Percentiles rank a stretch among this genome's conserved stretches.
These are phyloP conservation scores for Phyllostomus hastatus DNA, from an alignment of 2,113 vertebrate genomes.

Conservation along the genomic window DNA sequence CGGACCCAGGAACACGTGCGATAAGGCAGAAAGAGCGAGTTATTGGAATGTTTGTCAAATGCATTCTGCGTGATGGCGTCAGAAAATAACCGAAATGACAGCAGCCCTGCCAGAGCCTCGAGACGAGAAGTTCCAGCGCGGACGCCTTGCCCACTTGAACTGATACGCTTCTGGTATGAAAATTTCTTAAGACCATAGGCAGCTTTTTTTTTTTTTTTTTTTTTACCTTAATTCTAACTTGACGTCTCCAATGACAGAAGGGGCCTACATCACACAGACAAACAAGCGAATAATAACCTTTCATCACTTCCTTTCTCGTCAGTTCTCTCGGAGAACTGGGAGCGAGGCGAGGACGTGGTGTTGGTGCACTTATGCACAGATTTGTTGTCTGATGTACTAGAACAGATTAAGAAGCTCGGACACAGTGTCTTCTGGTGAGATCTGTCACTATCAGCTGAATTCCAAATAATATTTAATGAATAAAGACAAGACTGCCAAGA, in stretches of 20 bases:
- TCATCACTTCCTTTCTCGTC: neutral
- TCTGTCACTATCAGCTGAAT: neutral
- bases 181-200: neutral
- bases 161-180: neutral
- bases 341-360: neutral
- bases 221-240: neutral
- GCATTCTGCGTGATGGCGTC: neutral
- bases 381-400: neutral
- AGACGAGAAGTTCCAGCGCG: neutral
- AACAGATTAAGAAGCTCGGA: neutral
- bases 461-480: neutral
- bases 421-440: neutral
- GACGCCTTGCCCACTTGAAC: neutral
- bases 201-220: neutral
- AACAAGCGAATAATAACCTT: neutral
- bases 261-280: neutral
- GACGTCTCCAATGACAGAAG: neutral
- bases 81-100: neutral
- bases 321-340: neutral
- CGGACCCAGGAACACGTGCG: neutral
- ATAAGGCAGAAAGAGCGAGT: neutral
- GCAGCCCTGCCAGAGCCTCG: neutral
- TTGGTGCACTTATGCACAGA: neutral
- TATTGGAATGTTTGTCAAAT: neutral
- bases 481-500: neutral